A percentile compares a stretch with the other conserved stretches of the same genome.
Conservation (phyloP, 2,888 invertebrate species). For the Eulithis testata region DNA sequence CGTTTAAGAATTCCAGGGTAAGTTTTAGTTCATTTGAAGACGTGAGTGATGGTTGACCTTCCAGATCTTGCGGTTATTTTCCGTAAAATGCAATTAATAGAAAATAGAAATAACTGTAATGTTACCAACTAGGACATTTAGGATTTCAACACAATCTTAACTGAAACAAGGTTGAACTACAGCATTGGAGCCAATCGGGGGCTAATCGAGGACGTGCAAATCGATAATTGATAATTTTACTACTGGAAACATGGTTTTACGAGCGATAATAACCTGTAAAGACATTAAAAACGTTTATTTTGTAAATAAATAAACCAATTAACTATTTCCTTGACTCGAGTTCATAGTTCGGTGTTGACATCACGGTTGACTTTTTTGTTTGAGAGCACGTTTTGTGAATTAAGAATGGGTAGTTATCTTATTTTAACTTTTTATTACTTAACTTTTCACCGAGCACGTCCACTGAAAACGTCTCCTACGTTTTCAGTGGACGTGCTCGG, state of each 20-base stretch:
- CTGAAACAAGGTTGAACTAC: slow-evolving; percentile 23
- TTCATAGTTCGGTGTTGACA: slow-evolving; percentile 8
- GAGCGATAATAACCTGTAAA: slow-evolving; percentile 30
- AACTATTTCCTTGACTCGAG: slow-evolving; percentile 18
- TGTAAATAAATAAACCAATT: slow-evolving; percentile 26
- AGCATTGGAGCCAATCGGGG: slow-evolving; percentile 5
- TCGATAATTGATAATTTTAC: slow-evolving; percentile 36
- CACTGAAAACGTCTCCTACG: too few relatives aligned
- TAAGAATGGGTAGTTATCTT: too few relatives aligned
- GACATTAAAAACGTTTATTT: slow-evolving; percentile 18
- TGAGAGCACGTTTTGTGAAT: neutral
- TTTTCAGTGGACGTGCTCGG: too few relatives aligned
- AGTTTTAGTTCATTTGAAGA: neutral
- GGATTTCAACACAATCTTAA: slow-evolving; percentile 19
- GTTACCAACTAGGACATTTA: slow-evolving; percentile 1
- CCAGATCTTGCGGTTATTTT: too few relatives aligned
- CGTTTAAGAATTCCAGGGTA: neutral
- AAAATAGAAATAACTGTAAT: too few relatives aligned
- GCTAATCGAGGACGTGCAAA: slow-evolving; percentile 30
- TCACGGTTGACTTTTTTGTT: neutral
- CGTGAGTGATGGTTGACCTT: too few relatives aligned
- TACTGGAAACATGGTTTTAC: slow-evolving; percentile 31
- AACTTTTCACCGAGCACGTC: too few relatives aligned
- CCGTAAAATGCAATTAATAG: too few relatives aligned
- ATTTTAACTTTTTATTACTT: too few relatives aligned